These are phyloP conservation scores for Microplitis demolitor DNA, from an alignment of 1,140 invertebrate genomes.

Conservation along the genomic window DNA sequence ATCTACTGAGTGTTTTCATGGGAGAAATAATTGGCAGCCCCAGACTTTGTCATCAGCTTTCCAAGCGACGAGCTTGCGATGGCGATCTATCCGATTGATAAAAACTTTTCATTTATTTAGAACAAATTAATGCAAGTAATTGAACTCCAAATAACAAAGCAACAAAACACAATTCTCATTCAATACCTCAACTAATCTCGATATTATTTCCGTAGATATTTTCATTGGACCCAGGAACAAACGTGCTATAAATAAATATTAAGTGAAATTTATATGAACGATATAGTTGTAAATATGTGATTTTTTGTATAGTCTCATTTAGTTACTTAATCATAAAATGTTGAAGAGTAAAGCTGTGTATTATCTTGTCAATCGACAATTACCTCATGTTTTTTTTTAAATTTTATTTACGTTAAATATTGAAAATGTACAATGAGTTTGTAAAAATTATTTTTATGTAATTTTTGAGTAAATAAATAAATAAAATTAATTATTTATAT, in stretches of 20 bases:
- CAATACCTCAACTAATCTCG: too few species aligned
- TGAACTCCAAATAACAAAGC: too few species aligned
- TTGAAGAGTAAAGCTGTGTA: too few species aligned
- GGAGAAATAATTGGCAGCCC: constrained; percentile 81
- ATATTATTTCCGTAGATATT: too few species aligned
- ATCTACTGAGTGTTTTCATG: constrained; percentile 80
- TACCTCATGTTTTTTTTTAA: neutral
- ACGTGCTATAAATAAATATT: too few species aligned
- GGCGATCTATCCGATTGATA: constrained; percentile 33
- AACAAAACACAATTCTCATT: too few species aligned
- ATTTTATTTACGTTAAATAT: neutral
- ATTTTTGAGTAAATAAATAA: too few species aligned
- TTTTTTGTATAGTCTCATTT: neutral
- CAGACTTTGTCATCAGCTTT: constrained; percentile 76
- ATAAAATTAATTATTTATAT: too few species aligned
- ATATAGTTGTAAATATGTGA: neutral
- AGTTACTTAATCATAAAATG: neutral
- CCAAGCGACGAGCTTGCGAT: constrained; percentile 68
- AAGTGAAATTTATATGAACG: neutral
- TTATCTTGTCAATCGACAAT: neutral
- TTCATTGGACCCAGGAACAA: too few species aligned
- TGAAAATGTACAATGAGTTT: too few species aligned
- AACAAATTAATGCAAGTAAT: neutral
- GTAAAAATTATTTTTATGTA: neutral
- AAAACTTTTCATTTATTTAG: neutral